Percentiles rank a stretch among this genome's conserved stretches.
Conservation (phyloP, 2,113 vertebrate species). For the Sarotherodon lohbergeri region DNA sequence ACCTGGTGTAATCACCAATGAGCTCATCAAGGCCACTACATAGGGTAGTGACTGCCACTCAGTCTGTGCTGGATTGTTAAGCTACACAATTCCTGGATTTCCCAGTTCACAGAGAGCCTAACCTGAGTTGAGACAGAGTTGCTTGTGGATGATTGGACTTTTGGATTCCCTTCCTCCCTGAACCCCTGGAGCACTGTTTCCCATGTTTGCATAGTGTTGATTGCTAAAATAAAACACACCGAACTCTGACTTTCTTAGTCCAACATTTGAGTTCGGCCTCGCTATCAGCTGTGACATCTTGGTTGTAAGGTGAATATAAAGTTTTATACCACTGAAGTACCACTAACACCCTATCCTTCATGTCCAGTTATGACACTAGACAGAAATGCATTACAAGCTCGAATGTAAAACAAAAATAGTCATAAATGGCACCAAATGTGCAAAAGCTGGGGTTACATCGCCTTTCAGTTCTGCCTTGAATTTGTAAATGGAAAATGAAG, state of each 20-base stretch:
- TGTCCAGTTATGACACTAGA: neutral
- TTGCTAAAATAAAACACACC: neutral
- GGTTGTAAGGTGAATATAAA: neutral
- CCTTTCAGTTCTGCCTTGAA: neutral
- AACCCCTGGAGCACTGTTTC: too few species aligned
- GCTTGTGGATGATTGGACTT: too few species aligned
- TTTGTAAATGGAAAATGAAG: neutral
- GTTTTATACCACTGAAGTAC: neutral
- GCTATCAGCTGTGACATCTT: neutral
- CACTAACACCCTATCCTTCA: neutral
- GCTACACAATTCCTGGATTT: too few species aligned
- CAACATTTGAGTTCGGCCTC: neutral
- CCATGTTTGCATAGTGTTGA: neutral
- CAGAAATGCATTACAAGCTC: neutral
- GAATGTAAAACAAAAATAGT: neutral
- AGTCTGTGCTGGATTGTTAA: too few species aligned
- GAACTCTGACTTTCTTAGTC: neutral
- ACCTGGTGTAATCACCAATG: too few species aligned
- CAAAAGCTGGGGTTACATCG: neutral
- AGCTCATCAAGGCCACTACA: too few species aligned
- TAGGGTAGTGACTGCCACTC: too few species aligned
- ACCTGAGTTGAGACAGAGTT: too few species aligned
- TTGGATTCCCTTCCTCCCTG: too few species aligned
- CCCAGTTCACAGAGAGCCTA: too few species aligned
- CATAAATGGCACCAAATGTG: neutral